Percentiles rank a stretch among this genome's conserved stretches.
These are phyloP conservation scores for Discoglossus pictus DNA, from an alignment of 2,797 vertebrate species.

Conservation along the genomic window DNA sequence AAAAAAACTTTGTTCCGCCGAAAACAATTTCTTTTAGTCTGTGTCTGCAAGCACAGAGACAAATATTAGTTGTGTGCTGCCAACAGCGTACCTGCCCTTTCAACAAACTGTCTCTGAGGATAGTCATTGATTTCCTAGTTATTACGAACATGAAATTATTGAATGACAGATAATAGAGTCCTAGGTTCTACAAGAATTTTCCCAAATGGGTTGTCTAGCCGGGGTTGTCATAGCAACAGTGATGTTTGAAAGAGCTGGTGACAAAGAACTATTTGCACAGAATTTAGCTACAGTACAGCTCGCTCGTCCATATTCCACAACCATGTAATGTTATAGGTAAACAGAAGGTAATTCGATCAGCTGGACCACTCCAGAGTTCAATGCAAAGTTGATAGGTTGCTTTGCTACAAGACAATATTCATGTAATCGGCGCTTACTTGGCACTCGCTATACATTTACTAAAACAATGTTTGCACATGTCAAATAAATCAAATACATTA, in stretches of 20 bases:
- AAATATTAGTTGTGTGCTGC: constrained; percentile 45
- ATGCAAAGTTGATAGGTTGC: constrained; percentile 30
- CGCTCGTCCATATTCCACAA: constrained; percentile 49
- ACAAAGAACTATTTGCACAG: constrained; percentile 75
- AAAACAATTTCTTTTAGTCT: constrained; percentile 45
- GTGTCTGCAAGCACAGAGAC: constrained; percentile 48
- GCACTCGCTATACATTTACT: constrained; percentile 51
- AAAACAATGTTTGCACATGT: constrained; percentile 64
- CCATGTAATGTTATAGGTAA: constrained; percentile 53
- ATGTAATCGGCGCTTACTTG: constrained; percentile 20
- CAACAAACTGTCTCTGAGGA: constrained; percentile 74
- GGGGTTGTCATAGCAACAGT: constrained; percentile 74
- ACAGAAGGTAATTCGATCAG: constrained; percentile 46
- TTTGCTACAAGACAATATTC: constrained; percentile 2
- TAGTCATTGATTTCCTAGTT: constrained; percentile 84
- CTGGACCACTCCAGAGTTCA: constrained; percentile 4
- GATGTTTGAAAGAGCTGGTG: constrained; percentile 77
- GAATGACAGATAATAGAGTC: constrained; percentile 87
- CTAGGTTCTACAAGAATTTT: constrained; percentile 76
- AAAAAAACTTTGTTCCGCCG: constrained; percentile 56
- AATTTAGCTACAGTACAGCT: constrained; percentile 69
- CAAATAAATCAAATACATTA: constrained; percentile 78
- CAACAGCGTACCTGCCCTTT: constrained; percentile 56
- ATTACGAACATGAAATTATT: constrained; percentile 89
- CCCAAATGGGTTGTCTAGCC: constrained; percentile 73